Evolutionary conservation across 2,797 vertebrate genomes (phyloP).

Genomic region (Myiotriccus ornatus): DNA sequence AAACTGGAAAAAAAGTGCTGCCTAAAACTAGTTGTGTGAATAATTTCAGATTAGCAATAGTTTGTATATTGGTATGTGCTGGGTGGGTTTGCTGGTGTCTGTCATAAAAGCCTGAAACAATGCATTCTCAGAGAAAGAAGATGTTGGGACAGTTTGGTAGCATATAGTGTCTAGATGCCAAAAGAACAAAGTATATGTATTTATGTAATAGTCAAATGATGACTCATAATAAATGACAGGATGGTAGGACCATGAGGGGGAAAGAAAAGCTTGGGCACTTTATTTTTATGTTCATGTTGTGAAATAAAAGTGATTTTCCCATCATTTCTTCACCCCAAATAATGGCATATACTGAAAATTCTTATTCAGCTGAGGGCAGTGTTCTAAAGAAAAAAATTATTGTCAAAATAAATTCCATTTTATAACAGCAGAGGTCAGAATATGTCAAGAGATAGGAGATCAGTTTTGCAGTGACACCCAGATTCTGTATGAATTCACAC

Average conservation of each 20-base stretch:
- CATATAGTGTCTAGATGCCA: not conserved
- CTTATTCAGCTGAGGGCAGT: not conserved
- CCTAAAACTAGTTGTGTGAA: not conserved
- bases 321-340: not conserved
- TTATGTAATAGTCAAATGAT: not conserved
- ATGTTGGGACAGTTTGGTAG: not conserved
- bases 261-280: not conserved
- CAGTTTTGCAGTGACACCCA: not conserved
- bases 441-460: not conserved
- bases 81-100: not conserved
- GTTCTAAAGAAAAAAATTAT: not conserved
- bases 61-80: not conserved
- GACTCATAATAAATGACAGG: not conserved
- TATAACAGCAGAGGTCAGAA: constrained; percentile 75
- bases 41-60: not conserved
- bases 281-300: not conserved
- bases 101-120: not conserved
- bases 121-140: not conserved
- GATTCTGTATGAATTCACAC: not conserved
- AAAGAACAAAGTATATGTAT: not conserved
- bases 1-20: not conserved
- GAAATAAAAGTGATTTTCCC: not conserved
- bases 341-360: not conserved
- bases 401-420: constrained; percentile 55
- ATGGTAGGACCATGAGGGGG: not conserved